Evolutionary conservation across 2,888 invertebrate species (phyloP).

Genomic region (Craniophora ligustri): DNA sequence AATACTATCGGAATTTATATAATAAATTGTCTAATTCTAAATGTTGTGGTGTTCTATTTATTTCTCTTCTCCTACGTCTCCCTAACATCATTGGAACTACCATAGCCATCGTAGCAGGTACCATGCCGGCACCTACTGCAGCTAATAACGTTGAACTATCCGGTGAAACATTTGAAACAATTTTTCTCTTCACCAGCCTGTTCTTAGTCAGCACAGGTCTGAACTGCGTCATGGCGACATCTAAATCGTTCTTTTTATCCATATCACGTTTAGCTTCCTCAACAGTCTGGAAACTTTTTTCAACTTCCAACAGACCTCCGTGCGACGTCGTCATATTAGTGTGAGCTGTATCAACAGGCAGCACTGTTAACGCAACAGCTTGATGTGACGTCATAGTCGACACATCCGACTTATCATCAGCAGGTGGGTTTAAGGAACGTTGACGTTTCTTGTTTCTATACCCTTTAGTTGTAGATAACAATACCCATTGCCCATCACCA

Average conservation of each 20-base stretch:
- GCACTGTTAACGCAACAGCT: slow-evolving; percentile 91
- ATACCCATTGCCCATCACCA: slow-evolving; percentile 93
- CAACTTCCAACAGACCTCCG: slow-evolving; percentile 93
- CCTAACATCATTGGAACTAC: slow-evolving; percentile 93
- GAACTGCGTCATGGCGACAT: slow-evolving; percentile 66
- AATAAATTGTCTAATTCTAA: slow-evolving; percentile 65
- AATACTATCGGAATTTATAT: slow-evolving; percentile 55
- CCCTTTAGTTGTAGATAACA: slow-evolving; percentile 93
- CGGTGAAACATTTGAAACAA: slow-evolving; percentile 73
- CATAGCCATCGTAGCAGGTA: slow-evolving; percentile 94
- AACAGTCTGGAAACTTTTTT: slow-evolving; percentile 91
- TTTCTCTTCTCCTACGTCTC: slow-evolving; percentile 74
- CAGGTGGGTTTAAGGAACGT: slow-evolving; percentile 70
- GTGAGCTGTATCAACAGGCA: slow-evolving; percentile 91
- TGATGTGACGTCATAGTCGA: slow-evolving; percentile 83
- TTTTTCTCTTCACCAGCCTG: slow-evolving; percentile 71
- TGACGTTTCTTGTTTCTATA: slow-evolving; percentile 89
- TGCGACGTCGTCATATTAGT: slow-evolving; percentile 91
- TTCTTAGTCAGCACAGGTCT: slow-evolving; percentile 71
- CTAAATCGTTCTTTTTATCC: slow-evolving; percentile 77
- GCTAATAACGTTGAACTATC: slow-evolving; percentile 91
- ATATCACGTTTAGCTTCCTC: slow-evolving; percentile 88
- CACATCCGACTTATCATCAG: slow-evolving; percentile 66
- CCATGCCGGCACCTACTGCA: slow-evolving; percentile 93
- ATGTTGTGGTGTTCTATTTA: slow-evolving; percentile 52